These are phyloP conservation scores for Motacilla tschutschensis DNA, from an alignment of 2,113 vertebrate genomes.

Conservation along the genomic window DNA sequence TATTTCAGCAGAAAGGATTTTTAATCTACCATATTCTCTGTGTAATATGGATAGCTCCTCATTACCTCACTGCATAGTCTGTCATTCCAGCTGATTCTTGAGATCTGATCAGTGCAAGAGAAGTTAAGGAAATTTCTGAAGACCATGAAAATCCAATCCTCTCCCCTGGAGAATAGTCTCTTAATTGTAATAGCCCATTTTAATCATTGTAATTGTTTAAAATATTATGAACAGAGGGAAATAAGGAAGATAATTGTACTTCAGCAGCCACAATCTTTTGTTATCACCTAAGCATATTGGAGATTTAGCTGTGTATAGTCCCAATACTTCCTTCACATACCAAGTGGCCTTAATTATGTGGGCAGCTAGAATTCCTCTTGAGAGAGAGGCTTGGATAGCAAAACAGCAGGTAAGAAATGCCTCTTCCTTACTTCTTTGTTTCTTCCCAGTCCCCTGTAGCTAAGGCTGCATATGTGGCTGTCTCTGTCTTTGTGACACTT, in stretches of 20 bases:
- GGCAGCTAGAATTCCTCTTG: constrained; percentile 57
- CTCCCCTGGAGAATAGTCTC: constrained; percentile 62
- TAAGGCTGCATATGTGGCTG: constrained; percentile 63
- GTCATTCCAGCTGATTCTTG: constrained; percentile 46
- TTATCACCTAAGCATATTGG: constrained; percentile 53
- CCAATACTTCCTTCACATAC: constrained; percentile 55
- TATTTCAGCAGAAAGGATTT: constrained; percentile 23
- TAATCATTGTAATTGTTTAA: constrained; percentile 79
- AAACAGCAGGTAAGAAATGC: constrained; percentile 66
- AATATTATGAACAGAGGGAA: constrained; percentile 58
- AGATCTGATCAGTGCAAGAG: background rate
- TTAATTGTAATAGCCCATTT: constrained; percentile 75
- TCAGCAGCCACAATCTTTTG: constrained; percentile 68
- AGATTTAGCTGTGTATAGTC: constrained; percentile 33
- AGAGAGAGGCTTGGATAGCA: constrained; percentile 49
- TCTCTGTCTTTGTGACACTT: constrained; percentile 73
- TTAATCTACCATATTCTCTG: constrained; percentile 38
- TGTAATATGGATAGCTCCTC: constrained; percentile 12
- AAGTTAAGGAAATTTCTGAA: constrained; percentile 62
- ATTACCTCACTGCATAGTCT: constrained; percentile 9
- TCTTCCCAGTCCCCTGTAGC: constrained; percentile 67
- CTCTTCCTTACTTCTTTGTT: constrained; percentile 66
- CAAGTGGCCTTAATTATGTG: constrained; percentile 75
- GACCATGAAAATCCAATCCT: constrained; percentile 31
- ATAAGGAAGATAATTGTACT: constrained; percentile 68